Evolutionary conservation across 2,888 invertebrate genomes (phyloP).

Genomic region (Drosophila imparisetae): DNA sequence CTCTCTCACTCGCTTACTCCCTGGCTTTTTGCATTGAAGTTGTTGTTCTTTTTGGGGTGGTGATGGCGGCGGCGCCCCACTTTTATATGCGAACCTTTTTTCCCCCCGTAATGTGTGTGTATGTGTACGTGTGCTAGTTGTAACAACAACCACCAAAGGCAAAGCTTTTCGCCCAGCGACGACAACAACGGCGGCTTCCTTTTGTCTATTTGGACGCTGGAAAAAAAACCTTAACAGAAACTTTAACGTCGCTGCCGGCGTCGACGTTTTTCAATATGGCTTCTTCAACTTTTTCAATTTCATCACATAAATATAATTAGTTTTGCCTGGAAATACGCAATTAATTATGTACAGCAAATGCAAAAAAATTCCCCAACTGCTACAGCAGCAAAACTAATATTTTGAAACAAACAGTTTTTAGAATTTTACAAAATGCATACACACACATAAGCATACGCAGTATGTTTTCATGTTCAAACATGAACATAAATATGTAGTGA

Average conservation of each 20-base stretch:
- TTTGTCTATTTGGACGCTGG: conserved; percentile 68
- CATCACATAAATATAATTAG: conserved; percentile 31
- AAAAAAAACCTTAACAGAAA: conserved; percentile 66
- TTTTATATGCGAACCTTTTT: conserved; percentile 47
- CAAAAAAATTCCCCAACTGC: conserved; percentile 26
- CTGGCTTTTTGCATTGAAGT: conserved; percentile 39
- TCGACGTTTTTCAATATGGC: conserved; percentile 71
- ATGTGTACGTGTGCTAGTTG: conserved; percentile 42
- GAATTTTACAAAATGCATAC: conserved; percentile 16
- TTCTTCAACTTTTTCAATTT: conserved; percentile 57
- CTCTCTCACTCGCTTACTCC: conserved; percentile 44
- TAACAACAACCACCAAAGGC: conserved; percentile 76
- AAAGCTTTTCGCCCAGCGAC: conserved; percentile 58
- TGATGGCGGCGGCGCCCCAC: conserved; percentile 67
- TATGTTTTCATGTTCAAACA: background rate
- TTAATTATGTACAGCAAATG: conserved; percentile 8
- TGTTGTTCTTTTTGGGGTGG: conserved; percentile 59
- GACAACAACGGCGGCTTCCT: conserved; percentile 62
- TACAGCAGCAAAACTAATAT: conserved; percentile 9
- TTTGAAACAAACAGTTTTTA: conserved; percentile 28
- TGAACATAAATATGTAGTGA: conserved; percentile 23
- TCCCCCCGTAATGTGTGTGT: conserved; percentile 11
- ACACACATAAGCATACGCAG: background rate
- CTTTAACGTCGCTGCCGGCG: conserved; percentile 55
- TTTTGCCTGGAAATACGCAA: conserved; percentile 27